Base-by-base conservation (phyloP, 2,797 vertebrate species). In the Gymnodraco acuticeps region DNA sequence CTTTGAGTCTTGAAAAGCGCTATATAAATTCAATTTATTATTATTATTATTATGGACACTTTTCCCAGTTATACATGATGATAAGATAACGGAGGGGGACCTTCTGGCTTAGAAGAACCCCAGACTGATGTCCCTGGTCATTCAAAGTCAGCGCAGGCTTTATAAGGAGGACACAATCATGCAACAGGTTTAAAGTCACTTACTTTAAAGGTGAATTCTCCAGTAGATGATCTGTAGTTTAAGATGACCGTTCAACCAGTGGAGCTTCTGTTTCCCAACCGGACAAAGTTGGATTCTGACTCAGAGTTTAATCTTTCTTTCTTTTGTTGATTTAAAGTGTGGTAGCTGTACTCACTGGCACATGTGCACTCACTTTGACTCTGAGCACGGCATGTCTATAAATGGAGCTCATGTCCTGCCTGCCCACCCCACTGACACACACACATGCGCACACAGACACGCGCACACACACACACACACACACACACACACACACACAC, bases 321-420 rank as follows among this genome's bases (percentile, higher is more conserved):
- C 31, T 60, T 14, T 65, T 16, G 0, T 5, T 14, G 46, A 20
- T 10, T 31, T 9, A 51, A 51, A 10, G 60, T 70, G 27, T 61
- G 41, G 31, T 19, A 20, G 64, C 67, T 78, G 71, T 52, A 27
- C 66, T 56, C 11, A 77, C 20, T 54, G 47, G 54, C 70, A 79
- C 84, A 82, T 64, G 76, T 72, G 64, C 47, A 2, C 71, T 58
- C 70, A 82, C 80, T 71, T 15, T 27, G 46, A 81, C 80, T 62
- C 70, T 66, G 56, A 60, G 56, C 56, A 77, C 68, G 46, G 55
- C 78, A 48, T 75, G 76, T 81, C 88, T 87, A 88, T 87, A 90
- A 86, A 91, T 82, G 86, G 90, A 82, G 45, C 75, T 77, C 15
- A 47, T 66, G 51, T 55, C 67, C 33, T 38, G 33, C 33, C 33